A percentile compares a stretch with the other conserved stretches of the same genome.
Evolutionary conservation across 2,888 invertebrate species (phyloP).

Genomic region (Papilio gigon): DNA sequence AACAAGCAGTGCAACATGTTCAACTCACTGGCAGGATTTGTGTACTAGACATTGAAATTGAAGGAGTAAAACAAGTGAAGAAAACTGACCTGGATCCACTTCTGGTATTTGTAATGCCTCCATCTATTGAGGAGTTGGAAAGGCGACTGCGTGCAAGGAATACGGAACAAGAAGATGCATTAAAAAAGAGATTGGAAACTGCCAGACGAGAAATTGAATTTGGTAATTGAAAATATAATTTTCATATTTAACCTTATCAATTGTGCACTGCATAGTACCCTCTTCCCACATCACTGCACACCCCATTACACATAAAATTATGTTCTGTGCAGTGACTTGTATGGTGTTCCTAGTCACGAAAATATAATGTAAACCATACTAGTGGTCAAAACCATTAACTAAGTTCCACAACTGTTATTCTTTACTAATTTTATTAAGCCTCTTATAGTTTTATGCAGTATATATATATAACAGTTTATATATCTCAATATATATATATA

Average conservation of each 20-base stretch:
- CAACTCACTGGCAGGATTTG: conserved; percentile 92
- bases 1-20: conserved; percentile 91
- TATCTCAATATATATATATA: too few species aligned
- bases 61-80: conserved; percentile 95
- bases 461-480: too few species aligned
- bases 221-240: conserved; percentile 78
- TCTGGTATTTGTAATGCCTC: conserved; percentile 96
- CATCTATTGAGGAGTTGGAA: conserved; percentile 90
- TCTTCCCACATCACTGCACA: too few species aligned
- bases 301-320: too few species aligned
- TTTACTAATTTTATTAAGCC: too few species aligned
- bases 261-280: too few species aligned
- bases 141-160: conserved; percentile 88
- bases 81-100: conserved; percentile 90
- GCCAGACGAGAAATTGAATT: conserved; percentile 92
- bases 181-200: conserved; percentile 88
- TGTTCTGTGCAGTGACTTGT: too few species aligned
- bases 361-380: too few species aligned
- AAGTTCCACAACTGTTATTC: too few species aligned
- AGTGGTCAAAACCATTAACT: too few species aligned
- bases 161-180: conserved; percentile 94
- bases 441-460: too few species aligned
- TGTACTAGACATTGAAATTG: conserved; percentile 96
- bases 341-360: too few species aligned
- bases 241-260: neutral